Evolutionary conservation across 2,113 vertebrate genomes (phyloP).

Genomic region (Ochotona curzoniae): DNA sequence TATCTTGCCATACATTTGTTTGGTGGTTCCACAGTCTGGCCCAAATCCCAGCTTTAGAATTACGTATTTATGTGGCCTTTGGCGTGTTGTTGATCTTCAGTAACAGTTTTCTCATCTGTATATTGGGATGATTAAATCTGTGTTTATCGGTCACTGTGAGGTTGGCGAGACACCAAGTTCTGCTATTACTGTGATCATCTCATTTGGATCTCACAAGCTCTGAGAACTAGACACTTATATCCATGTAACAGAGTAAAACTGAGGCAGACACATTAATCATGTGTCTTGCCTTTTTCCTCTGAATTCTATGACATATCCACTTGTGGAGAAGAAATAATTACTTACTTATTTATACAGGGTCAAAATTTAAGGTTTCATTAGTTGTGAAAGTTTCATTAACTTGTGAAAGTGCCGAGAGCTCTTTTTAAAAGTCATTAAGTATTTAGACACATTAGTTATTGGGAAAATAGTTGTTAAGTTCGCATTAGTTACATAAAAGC

Average conservation of each 20-base stretch:
- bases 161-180: not conserved
- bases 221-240: not conserved
- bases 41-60: not conserved
- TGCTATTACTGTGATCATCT: not conserved
- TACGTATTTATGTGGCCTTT: not conserved
- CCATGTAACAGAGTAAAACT: not conserved
- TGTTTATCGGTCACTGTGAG: not conserved
- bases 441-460: not conserved
- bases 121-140: conserved; percentile 5
- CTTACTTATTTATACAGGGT: not conserved
- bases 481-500: not conserved
- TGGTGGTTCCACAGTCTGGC: not conserved
- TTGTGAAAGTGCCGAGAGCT: not conserved
- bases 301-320: not conserved
- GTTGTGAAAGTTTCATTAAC: conserved; percentile 19
- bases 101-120: not conserved
- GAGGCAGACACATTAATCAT: not conserved
- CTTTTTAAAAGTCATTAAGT: not conserved
- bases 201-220: not conserved
- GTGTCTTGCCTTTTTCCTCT: not conserved
- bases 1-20: not conserved
- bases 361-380: conserved; percentile 4
- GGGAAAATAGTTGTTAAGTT: conserved; percentile 15
- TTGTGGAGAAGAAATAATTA: conserved; percentile 7
- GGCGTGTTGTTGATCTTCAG: not conserved